Evolutionary conservation across 2,113 vertebrate genomes (phyloP), one percentile per base, ranked within the genome.

Genomic region (Isurus oxyrinchus): DNA sequence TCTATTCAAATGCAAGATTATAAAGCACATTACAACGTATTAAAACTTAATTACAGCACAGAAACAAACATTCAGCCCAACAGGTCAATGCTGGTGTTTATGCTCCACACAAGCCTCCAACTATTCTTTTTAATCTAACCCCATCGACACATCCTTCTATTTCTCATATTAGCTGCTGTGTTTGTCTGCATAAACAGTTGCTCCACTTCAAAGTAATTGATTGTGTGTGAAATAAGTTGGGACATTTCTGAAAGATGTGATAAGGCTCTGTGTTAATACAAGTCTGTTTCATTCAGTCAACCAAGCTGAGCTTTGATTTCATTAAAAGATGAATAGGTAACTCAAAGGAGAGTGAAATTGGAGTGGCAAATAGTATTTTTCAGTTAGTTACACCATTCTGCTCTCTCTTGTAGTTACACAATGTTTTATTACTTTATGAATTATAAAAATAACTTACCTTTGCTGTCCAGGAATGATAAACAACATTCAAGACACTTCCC

Each of bases 351-450:
- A 25, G 55, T 59, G 88, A 55, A 90, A 59, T 93, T 93, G 35
- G n/a, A 93, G 40, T 93, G 59, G 19, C 57, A 72, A n/a, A 61
- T 63, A 91, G 4, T 61, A 40, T 63, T 61, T 57, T 93, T 61
- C 35, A 55, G 55, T 59, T 91, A 59, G 25, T 59, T 93, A 40
- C 35, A 63, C 16, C 57, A 93, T 63, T 93, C 35, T 7, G 61
- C 35, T 35, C 35, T 6, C 63, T 35, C n/a, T 61, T 19, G 57
- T 93, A 21, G 16, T 61, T 93, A 93, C 63, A 35, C 40, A 16
- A 93, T 63, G 40, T 59, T 93, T 93, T 40, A 93, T 63, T 21
- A 61, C 13, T n/a, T n/a, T n/a, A 93, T 93, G 90, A 93, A n/a
- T 93, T 93, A 21, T 76, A 63, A n/a, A 63, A 40, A 93, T 31